Evolutionary conservation across 2,797 vertebrate species (phyloP).

Genomic region (Myotis daubentonii): DNA sequence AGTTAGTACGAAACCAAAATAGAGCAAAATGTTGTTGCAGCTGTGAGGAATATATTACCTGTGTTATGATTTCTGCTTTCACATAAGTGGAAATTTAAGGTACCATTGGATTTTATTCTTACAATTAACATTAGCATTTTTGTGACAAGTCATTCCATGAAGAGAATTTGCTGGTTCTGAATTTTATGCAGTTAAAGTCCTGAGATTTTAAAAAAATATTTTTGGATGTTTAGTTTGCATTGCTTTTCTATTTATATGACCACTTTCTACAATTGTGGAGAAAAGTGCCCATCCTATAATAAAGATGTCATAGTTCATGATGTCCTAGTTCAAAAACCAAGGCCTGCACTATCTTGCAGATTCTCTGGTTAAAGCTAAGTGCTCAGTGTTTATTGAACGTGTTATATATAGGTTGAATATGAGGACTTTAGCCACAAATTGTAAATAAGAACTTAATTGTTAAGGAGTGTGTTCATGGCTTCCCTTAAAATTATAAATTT

Average conservation of each 20-base stretch:
- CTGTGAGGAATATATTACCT: slow-evolving; percentile 51
- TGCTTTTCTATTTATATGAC: not conserved
- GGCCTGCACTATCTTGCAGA: not conserved
- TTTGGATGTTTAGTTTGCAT: not conserved
- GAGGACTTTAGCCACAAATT: not conserved
- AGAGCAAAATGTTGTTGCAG: slow-evolving; percentile 13
- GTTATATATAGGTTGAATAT: not conserved
- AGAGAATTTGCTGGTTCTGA: not conserved
- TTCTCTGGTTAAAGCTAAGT: not conserved
- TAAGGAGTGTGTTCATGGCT: not conserved
- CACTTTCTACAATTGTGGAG: not conserved
- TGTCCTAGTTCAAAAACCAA: not conserved
- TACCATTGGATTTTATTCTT: slow-evolving; percentile 45
- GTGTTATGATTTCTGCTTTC: slow-evolving; percentile 57
- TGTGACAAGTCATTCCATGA: not conserved
- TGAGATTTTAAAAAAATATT: not conserved
- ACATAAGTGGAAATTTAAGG: slow-evolving; percentile 61
- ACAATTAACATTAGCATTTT: slow-evolving; percentile 39
- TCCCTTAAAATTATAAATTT: not conserved
- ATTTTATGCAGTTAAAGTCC: not conserved
- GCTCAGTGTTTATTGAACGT: not conserved
- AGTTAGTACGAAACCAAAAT: slow-evolving; percentile 30
- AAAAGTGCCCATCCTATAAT: not conserved
- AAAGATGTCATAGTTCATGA: not conserved
- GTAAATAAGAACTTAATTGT: not conserved